phyloP scores from a whole-genome alignment of 2,113 vertebrate species.

The Andinoacara biseriatus region DNA sequence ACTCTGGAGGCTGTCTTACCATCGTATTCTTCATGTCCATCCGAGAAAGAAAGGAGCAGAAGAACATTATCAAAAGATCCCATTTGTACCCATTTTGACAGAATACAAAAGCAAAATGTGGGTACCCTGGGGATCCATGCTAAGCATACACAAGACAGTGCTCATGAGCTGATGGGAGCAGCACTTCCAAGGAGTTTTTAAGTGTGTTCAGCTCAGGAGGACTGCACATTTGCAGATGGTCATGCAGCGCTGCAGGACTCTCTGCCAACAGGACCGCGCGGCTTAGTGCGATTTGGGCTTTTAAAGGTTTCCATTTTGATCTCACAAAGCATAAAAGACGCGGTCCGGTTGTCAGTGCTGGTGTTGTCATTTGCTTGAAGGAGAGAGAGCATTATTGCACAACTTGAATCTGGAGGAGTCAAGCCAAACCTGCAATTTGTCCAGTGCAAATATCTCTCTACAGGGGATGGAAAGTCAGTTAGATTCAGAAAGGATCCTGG shows the following conservation, averaged over 20 bases:
- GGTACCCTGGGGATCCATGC: conserved; percentile 77
- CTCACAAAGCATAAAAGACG: not conserved
- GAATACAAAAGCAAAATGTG: conserved; percentile 42
- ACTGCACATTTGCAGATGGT: conserved; percentile 33
- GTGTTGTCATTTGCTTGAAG: conserved; percentile 15
- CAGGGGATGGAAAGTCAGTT: conserved; percentile 45
- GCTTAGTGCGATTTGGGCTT: not conserved
- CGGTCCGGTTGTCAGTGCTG: conserved; percentile 42
- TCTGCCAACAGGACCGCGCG: conserved; percentile 45
- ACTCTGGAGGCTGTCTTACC: conserved; percentile 82
- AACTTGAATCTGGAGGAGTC: conserved; percentile 68
- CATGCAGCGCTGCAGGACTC: conserved; percentile 69
- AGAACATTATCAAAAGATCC: conserved; percentile 75
- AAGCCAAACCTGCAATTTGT: conserved; percentile 76
- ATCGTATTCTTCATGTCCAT: conserved; percentile 83
- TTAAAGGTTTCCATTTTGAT: not conserved
- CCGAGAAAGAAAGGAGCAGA: conserved; percentile 78
- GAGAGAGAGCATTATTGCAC: conserved; percentile 35
- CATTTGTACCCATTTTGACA: conserved; percentile 67
- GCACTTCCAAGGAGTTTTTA: not conserved
- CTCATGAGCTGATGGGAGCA: conserved; percentile 40
- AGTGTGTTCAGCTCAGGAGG: conserved; percentile 48
- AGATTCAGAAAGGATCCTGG: conserved; percentile 22
- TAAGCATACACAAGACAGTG: conserved; percentile 58
- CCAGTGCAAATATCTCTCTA: conserved; percentile 42